Evolutionary conservation across 2,888 invertebrate genomes (phyloP).

Genomic region (Euzetes globulus): DNA sequence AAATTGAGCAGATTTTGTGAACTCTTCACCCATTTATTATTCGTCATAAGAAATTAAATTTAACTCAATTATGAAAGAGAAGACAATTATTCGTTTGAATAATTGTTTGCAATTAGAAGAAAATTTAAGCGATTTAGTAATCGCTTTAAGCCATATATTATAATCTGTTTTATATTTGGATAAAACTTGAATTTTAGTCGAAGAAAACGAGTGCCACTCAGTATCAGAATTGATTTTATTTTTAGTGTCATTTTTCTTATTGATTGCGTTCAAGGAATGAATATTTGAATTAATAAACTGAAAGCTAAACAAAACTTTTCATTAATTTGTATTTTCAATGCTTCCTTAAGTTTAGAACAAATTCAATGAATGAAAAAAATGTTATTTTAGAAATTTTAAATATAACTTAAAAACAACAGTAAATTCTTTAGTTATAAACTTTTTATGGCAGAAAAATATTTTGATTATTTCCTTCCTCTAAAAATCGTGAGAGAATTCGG

Average conservation of each 20-base stretch:
- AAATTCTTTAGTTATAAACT: background rate
- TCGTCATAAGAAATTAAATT: background rate
- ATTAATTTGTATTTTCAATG: background rate
- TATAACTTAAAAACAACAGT: background rate
- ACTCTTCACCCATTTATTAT: slow-evolving; percentile 28
- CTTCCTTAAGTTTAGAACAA: background rate
- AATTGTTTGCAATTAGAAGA: background rate
- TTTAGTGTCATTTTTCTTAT: slow-evolving; percentile 1
- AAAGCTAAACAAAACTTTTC: background rate
- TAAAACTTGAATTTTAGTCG: background rate
- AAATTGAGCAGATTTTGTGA: background rate
- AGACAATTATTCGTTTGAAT: background rate
- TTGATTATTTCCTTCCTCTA: background rate
- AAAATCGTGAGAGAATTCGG: background rate
- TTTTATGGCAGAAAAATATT: background rate
- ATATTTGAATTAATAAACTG: background rate
- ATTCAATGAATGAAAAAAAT: too few species aligned
- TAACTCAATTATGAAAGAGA: background rate
- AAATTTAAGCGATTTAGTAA: too few species aligned
- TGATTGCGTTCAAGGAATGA: background rate
- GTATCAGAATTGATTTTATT: background rate
- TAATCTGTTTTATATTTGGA: too few species aligned
- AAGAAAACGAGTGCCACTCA: background rate
- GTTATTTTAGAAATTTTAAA: too few species aligned
- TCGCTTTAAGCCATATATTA: background rate